These are phyloP conservation scores for Alauda arvensis DNA, from an alignment of 2,797 vertebrate species.

Conservation along the genomic window DNA sequence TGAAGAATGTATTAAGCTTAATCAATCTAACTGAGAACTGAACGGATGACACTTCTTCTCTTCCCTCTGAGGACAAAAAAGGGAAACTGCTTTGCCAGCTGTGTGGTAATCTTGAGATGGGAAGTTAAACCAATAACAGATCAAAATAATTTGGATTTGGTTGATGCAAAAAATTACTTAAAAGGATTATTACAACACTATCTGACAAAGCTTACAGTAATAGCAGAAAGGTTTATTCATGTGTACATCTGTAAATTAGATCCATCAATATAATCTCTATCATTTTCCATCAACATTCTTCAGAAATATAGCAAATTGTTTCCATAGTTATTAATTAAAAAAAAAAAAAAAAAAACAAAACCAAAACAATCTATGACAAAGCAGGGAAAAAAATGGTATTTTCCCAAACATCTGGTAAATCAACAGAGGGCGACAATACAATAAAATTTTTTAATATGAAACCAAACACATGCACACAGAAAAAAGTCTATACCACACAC, in stretches of 20 bases:
- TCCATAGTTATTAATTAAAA: not conserved
- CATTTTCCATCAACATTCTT: slow-evolving; percentile 22
- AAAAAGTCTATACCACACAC: not conserved
- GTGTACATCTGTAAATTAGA: not conserved
- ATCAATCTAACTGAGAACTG: not conserved
- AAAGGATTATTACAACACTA: not conserved
- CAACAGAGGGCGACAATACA: not conserved
- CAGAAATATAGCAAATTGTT: not conserved
- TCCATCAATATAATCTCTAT: not conserved
- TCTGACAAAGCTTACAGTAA: not conserved
- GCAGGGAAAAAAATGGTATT: not conserved
- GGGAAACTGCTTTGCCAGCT: not conserved
- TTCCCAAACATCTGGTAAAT: slow-evolving; percentile 4
- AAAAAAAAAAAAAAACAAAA: too few species aligned
- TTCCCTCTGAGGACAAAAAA: not conserved
- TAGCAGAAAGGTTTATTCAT: not conserved
- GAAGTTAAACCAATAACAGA: not conserved
- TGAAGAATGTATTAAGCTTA: not conserved
- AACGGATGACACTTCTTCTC: not conserved
- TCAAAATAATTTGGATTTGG: not conserved
- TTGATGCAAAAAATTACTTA: not conserved
- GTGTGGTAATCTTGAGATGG: not conserved
- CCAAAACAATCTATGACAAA: not conserved
- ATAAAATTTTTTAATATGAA: not conserved
- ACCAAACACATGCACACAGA: not conserved